Conservation (phyloP, 2,888 invertebrate species). For the Ecliptopera silaceata region DNA sequence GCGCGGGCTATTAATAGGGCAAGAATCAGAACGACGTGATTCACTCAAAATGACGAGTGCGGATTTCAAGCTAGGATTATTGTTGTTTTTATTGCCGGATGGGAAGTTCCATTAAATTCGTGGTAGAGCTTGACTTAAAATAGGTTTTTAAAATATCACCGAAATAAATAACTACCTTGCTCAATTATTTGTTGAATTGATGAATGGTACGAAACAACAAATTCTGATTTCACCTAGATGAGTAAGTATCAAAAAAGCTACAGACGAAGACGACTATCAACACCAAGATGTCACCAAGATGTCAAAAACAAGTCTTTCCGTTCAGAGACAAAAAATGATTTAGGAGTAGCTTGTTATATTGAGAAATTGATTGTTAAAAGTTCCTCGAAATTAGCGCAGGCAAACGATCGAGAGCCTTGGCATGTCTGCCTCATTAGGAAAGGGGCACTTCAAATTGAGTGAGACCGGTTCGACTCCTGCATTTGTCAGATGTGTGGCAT, state of each 20-base stretch:
- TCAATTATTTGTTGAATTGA: too few relatives aligned
- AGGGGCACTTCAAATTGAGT: conserved; percentile 12
- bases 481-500: conserved; percentile 5
- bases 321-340: too few relatives aligned
- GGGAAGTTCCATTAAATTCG: not conserved
- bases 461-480: conserved; percentile 21
- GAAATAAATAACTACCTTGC: too few relatives aligned
- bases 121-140: not conserved
- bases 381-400: not conserved
- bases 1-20: conserved; percentile 7
- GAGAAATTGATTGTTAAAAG: not conserved
- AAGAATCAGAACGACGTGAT: conserved; percentile 21
- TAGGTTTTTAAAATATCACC: not conserved
- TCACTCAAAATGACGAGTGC: conserved; percentile 17
- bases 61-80: conserved; percentile 16
- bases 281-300: too few relatives aligned
- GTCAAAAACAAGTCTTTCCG: too few relatives aligned
- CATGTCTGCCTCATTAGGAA: conserved; percentile 18
- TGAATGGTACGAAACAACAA: too few relatives aligned
- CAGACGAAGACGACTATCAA: too few relatives aligned
- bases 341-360: too few relatives aligned
- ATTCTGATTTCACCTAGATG: too few relatives aligned
- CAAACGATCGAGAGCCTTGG: not conserved
- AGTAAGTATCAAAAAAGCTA: too few relatives aligned
- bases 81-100: conserved; percentile 16